A percentile compares a stretch with the other conserved stretches of the same genome.
Conservation (phyloP, 2,113 vertebrate genomes). For the Uria lomvia region DNA sequence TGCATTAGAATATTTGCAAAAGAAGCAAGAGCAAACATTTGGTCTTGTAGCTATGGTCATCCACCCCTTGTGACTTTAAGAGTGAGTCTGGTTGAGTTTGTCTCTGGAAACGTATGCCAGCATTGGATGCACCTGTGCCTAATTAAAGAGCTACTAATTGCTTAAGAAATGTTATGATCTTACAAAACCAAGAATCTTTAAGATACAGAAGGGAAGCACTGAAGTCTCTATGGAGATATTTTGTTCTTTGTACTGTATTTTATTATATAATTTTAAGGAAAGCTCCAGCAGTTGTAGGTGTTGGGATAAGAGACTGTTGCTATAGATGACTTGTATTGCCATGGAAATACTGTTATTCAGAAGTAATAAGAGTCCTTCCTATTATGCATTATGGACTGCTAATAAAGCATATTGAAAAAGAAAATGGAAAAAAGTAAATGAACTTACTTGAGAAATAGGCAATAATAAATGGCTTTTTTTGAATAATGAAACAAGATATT, state of each 20-base stretch:
- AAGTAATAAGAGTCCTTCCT: background rate
- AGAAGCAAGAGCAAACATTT: background rate
- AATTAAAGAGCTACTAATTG: background rate
- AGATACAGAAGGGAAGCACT: background rate
- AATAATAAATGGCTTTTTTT: background rate
- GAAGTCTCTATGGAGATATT: background rate
- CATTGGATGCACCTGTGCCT: background rate
- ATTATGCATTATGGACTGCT: background rate
- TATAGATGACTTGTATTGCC: background rate
- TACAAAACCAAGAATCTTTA: background rate
- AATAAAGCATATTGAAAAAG: background rate
- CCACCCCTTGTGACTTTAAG: background rate
- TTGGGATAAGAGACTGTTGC: background rate
- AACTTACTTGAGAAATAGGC: background rate
- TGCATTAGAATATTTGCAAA: background rate
- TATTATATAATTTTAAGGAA: background rate
- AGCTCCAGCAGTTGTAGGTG: background rate
- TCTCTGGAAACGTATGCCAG: background rate
- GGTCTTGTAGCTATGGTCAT: background rate
- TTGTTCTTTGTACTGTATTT: background rate
- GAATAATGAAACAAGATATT: background rate
- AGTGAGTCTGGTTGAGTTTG: background rate
- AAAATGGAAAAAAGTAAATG: fast-evolving
- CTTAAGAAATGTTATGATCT: background rate
- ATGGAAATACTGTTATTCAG: conserved; percentile 20